phyloP scores from a whole-genome alignment of 1,140 invertebrate genomes.

The Camponotus pennsylvanicus region DNA sequence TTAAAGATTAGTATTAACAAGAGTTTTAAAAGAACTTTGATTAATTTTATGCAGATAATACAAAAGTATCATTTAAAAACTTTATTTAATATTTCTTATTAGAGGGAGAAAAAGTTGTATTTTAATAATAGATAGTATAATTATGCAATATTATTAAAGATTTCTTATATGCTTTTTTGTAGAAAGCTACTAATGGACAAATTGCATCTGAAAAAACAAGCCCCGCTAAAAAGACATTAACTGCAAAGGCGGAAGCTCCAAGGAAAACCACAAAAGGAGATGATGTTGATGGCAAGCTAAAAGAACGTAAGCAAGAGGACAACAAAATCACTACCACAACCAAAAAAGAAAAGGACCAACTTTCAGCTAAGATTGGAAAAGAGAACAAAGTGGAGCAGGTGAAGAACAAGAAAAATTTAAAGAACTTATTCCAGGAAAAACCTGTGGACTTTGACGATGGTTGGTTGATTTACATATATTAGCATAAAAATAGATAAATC shows the following conservation, averaged over 20 bases:
- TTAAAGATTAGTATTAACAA: background rate
- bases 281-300: slow-evolving; percentile 83
- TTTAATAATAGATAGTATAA: background rate
- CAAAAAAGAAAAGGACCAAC: slow-evolving; percentile 84
- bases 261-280: slow-evolving; percentile 83
- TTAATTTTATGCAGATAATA: background rate
- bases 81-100: slow-evolving; percentile 3
- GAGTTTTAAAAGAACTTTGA: background rate
- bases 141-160: background rate
- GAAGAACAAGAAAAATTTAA: slow-evolving; percentile 87
- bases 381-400: slow-evolving; percentile 86
- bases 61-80: background rate
- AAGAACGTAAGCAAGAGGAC: slow-evolving; percentile 86
- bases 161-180: slow-evolving; percentile 66
- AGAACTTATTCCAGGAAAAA: slow-evolving; percentile 88
- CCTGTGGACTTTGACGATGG: slow-evolving; percentile 91
- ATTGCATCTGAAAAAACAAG: slow-evolving; percentile 84
- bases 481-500: slow-evolving; percentile 21
- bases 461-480: slow-evolving; percentile 56
- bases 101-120: background rate
- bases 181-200: slow-evolving; percentile 86
- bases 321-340: slow-evolving; percentile 75
- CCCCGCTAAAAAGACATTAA: slow-evolving; percentile 85
- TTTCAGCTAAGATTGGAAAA: slow-evolving; percentile 82
- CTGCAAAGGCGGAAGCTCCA: slow-evolving; percentile 81